phyloP scores from a whole-genome alignment of 2,113 vertebrate genomes.

The Heterochromis multidens region DNA sequence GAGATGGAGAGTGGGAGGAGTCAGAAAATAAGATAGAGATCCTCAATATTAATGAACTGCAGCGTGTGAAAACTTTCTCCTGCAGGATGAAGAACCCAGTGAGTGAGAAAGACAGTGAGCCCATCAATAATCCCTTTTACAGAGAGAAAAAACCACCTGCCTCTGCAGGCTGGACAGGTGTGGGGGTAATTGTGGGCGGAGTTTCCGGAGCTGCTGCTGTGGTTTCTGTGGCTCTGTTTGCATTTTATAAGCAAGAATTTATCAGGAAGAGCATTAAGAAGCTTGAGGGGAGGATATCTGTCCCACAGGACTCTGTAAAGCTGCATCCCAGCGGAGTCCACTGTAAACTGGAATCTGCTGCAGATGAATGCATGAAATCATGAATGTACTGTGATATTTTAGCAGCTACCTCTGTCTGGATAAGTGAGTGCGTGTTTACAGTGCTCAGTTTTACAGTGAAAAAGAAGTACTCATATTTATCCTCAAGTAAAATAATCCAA shows the following conservation, averaged over 20 bases:
- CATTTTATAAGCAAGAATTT: neutral
- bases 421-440: too few species aligned
- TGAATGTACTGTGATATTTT: neutral
- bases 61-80: fast-evolving
- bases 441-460: too few species aligned
- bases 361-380: neutral
- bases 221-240: neutral
- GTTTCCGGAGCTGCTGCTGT: neutral
- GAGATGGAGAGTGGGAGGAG: fast-evolving
- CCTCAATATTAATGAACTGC: fast-evolving
- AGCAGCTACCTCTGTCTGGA: neutral
- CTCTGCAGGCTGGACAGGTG: fast-evolving
- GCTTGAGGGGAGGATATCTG: fast-evolving
- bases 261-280: neutral
- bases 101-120: neutral
- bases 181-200: fast-evolving
- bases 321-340: neutral
- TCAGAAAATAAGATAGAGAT: fast-evolving
- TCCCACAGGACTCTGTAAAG: neutral
- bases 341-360: neutral
- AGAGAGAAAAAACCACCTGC: too few species aligned
- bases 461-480: too few species aligned
- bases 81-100: constrained; percentile 12
- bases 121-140: neutral
- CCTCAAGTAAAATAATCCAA: neutral